Evolutionary conservation across 2,797 vertebrate species (phyloP), one percentile per base, ranked within the genome.

Genomic region (Microctenopoma steveboyesi): DNA sequence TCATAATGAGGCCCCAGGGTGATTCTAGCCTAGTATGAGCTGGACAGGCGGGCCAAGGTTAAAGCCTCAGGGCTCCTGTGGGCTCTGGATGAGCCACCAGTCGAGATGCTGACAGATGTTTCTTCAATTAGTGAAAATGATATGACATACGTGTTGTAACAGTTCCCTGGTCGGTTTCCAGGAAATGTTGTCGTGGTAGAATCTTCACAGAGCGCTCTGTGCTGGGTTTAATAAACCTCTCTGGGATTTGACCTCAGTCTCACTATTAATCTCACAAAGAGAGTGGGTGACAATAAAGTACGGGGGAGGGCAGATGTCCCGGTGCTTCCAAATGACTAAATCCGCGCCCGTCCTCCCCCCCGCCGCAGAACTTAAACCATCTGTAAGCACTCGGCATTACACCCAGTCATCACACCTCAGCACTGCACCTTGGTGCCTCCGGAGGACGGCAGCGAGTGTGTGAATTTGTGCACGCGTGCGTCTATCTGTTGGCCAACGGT

Each of bases 401-500:
- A 16, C 35, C 30, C 28, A 14, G n/a, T 22, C 58, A 10, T 67
- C 71, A 51, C 75, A 64, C 59, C 46, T 47, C 54, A 40, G 39
- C 64, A 22, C 64, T 10, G 39, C 59, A 53, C 45, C 42, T 59
- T 13, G 6, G 1, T 30, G 45, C 27, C 45, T 64, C 43, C 64
- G 46, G 39, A 33, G 40, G 57, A 27, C 54, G 16, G 77, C 45
- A 63, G 76, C 4, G 54, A 27, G 42, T 22, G 37, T 69, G 69
- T 67, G 67, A 15, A 15, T 62, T 14, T 48, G 5, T 58, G 53
- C 3, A 22, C 22, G 46, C 30, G 16, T 30, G 16, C 39, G 22
- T 27, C 54, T 55, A 47, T 82, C 50, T 40, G 72, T 43, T 27
- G 56, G 72, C 70, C 69, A 56, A 74, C 73, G 74, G 77, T 81